Evolutionary conservation across 2,113 vertebrate species (phyloP), one percentile per base, ranked within the genome.

Genomic region (Sigmodon hispidus): DNA sequence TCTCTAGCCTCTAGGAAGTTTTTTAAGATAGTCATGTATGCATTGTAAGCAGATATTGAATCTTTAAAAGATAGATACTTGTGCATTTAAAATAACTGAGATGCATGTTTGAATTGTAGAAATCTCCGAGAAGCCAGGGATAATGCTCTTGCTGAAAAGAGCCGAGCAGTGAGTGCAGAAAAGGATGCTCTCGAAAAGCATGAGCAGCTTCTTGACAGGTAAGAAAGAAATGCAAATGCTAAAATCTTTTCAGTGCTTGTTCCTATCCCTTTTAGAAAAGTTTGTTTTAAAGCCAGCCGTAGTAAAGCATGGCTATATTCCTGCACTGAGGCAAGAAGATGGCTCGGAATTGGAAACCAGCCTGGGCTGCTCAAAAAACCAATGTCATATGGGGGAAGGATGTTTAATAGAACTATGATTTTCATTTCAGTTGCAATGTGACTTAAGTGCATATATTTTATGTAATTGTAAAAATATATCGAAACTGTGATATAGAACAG

Each of bases 81-180:
- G n/a, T 17, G 31, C 70, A 72, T 91, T 85, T 85, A 75, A 72
- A 96, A 61, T 96, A 96, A 94, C 34, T 65, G 70, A 89, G 52
- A 61, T 89, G 5, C 87, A 43, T 73, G 19, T 94, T 94, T 95
- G 59, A 45, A 59, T 90, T 97, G 63, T 96, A 99, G 99, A 98
- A 99, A 99, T 97, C 97, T 99, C 93, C 99, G 99, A 94, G 99
- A 99, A 98, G 98, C 99, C 4, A 99, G 99, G 97, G 99, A 99
- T 97, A 98, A 99, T 95, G 99, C 99, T 1, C 91, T 99, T 22
- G 97, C 99, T 93, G 99, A 99, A 98, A 99, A 99, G 97, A 99
- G 99, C 77, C 97, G 99, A 98, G 99, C 99, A 0, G 87, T 98
- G 88, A 89, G 80, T 81, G 98, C 99, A 24, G 99, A 99, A 97